Evolutionary conservation across 2,113 vertebrate genomes (phyloP).

Genomic region (Limanda limanda): DNA sequence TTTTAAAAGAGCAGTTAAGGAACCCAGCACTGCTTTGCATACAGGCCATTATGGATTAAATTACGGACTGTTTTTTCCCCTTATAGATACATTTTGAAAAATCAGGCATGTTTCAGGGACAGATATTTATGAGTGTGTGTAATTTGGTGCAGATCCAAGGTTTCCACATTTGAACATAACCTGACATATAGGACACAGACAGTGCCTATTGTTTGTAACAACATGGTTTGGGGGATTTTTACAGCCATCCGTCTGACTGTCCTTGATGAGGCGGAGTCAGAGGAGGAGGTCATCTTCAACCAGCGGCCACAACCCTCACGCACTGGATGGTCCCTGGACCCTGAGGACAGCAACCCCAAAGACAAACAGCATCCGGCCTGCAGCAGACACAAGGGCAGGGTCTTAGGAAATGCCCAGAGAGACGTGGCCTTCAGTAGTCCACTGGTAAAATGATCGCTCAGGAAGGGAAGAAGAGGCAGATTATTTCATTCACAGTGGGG

Average conservation of each 20-base stretch:
- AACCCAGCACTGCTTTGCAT: neutral
- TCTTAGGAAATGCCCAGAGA: slow-evolving; percentile 44
- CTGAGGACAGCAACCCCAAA: slow-evolving; percentile 32
- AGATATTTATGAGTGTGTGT: too few relatives aligned
- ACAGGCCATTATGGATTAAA: too few relatives aligned
- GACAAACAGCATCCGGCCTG: slow-evolving; percentile 21
- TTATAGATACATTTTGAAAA: too few relatives aligned
- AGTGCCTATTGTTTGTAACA: neutral
- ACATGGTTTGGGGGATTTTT: slow-evolving; percentile 20
- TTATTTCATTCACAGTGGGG: neutral
- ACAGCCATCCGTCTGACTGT: slow-evolving; percentile 77
- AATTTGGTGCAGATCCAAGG: neutral
- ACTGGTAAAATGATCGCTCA: slow-evolving; percentile 66
- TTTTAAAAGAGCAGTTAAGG: neutral
- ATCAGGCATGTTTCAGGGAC: too few relatives aligned
- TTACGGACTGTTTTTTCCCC: too few relatives aligned
- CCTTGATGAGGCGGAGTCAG: slow-evolving; percentile 67
- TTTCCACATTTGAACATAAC: neutral
- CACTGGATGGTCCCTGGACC: slow-evolving; percentile 60
- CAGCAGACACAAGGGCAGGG: slow-evolving; percentile 50
- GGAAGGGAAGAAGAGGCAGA: slow-evolving; percentile 2
- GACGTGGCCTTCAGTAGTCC: slow-evolving; percentile 82
- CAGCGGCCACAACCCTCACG: slow-evolving; percentile 35
- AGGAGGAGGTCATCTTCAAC: slow-evolving; percentile 75
- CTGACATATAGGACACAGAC: neutral